Percentiles rank a stretch among this genome's conserved stretches.
These are phyloP conservation scores for Dione juno DNA, from an alignment of 2,888 invertebrate species.

Conservation along the genomic window DNA sequence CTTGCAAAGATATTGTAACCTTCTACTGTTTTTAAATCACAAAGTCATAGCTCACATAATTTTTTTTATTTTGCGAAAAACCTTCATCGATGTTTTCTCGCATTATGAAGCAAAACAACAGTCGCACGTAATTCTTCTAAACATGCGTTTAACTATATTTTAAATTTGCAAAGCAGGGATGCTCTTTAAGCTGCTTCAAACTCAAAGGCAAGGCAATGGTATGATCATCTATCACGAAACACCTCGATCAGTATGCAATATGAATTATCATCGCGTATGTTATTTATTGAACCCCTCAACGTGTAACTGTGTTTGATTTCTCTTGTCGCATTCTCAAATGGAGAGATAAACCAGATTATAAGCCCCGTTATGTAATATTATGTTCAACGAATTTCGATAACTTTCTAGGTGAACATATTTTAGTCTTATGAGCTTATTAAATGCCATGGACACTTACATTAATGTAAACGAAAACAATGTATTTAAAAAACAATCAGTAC, in stretches of 20 bases:
- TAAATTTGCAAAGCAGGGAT: conserved; percentile 7
- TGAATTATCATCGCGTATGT: conserved; percentile 66
- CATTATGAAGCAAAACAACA: too few species aligned
- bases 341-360: conserved; percentile 48
- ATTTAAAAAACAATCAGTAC: too few species aligned
- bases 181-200: conserved; percentile 17
- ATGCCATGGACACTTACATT: too few species aligned
- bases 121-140: too few species aligned
- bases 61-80: too few species aligned
- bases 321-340: conserved; percentile 60
- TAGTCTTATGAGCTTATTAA: too few species aligned
- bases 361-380: conserved; percentile 40
- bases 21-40: too few species aligned
- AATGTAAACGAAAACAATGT: too few species aligned
- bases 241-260: conserved; percentile 52
- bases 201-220: conserved; percentile 37
- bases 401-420: conserved; percentile 8
- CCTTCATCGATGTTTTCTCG: too few species aligned
- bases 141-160: neutral
- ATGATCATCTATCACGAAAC: conserved; percentile 47
- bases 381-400: conserved; percentile 4
- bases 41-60: too few species aligned
- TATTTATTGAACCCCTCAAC: conserved; percentile 63
- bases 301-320: conserved; percentile 62
- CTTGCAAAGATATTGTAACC: too few species aligned